Evolutionary conservation across 2,797 vertebrate species (phyloP).

Genomic region (Vipera ursinii): DNA sequence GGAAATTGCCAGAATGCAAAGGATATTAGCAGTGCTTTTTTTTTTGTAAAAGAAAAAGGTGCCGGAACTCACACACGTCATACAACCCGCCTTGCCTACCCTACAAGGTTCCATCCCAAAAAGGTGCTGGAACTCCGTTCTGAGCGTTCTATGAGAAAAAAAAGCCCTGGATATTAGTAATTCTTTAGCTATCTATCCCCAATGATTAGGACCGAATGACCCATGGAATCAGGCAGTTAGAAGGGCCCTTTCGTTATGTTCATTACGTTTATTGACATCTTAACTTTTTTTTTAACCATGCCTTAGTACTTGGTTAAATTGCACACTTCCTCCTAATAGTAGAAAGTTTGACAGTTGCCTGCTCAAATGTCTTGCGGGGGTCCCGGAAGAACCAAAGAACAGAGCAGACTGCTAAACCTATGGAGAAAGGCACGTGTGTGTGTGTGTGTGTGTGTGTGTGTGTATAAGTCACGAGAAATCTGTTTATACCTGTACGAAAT

Average conservation of each 20-base stretch:
- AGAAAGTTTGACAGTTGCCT: background rate
- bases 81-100: too few species aligned
- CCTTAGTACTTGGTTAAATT: background rate
- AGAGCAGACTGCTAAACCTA: background rate
- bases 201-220: conserved; percentile 6
- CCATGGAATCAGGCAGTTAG: background rate
- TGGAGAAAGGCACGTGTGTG: background rate
- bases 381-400: background rate
- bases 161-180: conserved; percentile 18
- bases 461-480: background rate
- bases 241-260: background rate
- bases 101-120: too few species aligned
- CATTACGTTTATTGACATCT: background rate
- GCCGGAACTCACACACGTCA: too few species aligned
- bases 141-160: too few species aligned
- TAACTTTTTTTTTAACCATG: background rate
- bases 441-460: background rate
- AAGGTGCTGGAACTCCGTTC: too few species aligned
- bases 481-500: background rate
- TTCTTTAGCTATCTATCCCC: background rate
- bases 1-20: conserved; percentile 10
- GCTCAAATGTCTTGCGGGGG: background rate
- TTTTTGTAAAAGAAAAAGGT: too few species aligned
- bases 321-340: background rate
- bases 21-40: conserved; percentile 6